Conservation (phyloP, 2,113 vertebrate species). For the Tenrec ecaudatus region DNA sequence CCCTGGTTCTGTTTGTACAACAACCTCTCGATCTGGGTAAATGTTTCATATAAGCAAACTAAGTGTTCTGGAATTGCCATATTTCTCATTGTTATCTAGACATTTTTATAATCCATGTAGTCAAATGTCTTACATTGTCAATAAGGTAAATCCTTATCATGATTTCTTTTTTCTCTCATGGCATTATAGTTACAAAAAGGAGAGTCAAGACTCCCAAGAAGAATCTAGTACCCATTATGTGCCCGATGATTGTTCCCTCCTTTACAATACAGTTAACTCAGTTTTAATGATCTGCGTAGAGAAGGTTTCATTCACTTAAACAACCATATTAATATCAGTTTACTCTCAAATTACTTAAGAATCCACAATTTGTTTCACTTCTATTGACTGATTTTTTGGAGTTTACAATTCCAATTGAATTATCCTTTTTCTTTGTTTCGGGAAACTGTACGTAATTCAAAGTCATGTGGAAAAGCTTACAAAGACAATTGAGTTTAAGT, state of each 20-base stretch:
- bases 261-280: background rate
- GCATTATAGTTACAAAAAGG: background rate
- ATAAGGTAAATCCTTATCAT: background rate
- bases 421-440: slow-evolving; percentile 2
- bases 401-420: background rate
- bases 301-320: background rate
- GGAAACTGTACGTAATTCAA: background rate
- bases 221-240: background rate
- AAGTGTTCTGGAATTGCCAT: too few relatives aligned
- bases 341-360: background rate
- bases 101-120: too few relatives aligned
- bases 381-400: background rate
- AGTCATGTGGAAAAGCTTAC: background rate
- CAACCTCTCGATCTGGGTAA: too few relatives aligned
- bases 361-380: slow-evolving; percentile 26
- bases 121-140: too few relatives aligned
- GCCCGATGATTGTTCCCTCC: background rate
- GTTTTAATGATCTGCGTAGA: background rate
- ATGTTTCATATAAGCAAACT: too few relatives aligned
- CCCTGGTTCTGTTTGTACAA: too few relatives aligned
- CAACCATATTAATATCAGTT: background rate
- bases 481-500: background rate
- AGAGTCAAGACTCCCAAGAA: too few relatives aligned
- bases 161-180: background rate
- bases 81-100: too few relatives aligned